A percentile compares a stretch with the other conserved stretches of the same genome.
phyloP scores from a whole-genome alignment of 2,888 invertebrate genomes.

The Scelioninae gen. 1 region DNA sequence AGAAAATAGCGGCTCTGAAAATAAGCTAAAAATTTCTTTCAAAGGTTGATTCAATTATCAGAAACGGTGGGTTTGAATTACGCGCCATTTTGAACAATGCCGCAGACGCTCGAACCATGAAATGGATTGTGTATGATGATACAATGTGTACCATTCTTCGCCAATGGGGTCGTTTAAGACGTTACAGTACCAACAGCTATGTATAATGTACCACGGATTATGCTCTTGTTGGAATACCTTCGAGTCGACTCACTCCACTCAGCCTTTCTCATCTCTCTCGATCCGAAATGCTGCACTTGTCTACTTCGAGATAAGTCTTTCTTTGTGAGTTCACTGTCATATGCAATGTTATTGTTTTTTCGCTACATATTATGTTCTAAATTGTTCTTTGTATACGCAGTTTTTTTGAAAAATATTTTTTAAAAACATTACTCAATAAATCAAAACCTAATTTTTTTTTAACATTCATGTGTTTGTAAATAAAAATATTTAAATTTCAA shows the following conservation, averaged over 20 bases:
- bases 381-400: no score
- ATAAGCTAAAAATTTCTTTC: slow-evolving; percentile 10
- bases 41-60: slow-evolving; percentile 15
- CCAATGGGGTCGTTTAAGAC: slow-evolving; percentile 75
- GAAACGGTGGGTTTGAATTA: slow-evolving; percentile 37
- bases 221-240: slow-evolving; percentile 79
- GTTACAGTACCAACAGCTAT: slow-evolving; percentile 76
- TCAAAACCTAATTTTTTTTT: no score
- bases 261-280: slow-evolving; percentile 58
- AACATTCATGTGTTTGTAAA: no score
- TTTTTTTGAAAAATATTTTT: no score
- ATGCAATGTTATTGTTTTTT: slow-evolving; percentile 55
- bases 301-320: slow-evolving; percentile 59
- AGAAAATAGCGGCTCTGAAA: not conserved
- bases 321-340: slow-evolving; percentile 48
- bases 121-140: slow-evolving; percentile 56
- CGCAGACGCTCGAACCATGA: slow-evolving; percentile 36
- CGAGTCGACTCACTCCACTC: slow-evolving; percentile 69
- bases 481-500: no score
- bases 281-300: slow-evolving; percentile 50
- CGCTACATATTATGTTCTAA: not conserved
- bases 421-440: no score
- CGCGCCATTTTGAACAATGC: slow-evolving; percentile 42
- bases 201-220: slow-evolving; percentile 72
- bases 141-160: slow-evolving; percentile 69